phyloP scores from a whole-genome alignment of 2,797 vertebrate species.

The Acipenser transmontanus region DNA sequence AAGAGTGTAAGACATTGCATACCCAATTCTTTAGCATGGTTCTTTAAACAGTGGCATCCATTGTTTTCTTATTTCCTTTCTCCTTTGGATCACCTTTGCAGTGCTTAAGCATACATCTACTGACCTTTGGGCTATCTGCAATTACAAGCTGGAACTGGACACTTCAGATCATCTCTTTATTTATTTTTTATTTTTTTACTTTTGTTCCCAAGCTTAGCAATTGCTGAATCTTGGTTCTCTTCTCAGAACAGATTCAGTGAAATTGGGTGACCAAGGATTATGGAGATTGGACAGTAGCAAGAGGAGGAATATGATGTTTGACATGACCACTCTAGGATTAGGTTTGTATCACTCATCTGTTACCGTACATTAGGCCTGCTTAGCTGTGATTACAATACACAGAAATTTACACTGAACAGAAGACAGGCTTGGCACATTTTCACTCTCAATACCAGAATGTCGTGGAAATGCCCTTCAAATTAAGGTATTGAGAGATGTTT shows the following conservation, averaged over 20 bases:
- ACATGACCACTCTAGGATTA: neutral
- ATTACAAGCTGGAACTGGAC: slow-evolving; percentile 6
- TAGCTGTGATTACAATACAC: neutral
- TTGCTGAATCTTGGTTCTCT: slow-evolving; percentile 8
- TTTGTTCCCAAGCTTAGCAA: slow-evolving; percentile 10
- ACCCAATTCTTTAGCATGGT: slow-evolving; percentile 2
- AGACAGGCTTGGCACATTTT: slow-evolving; percentile 9
- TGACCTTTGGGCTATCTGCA: slow-evolving; percentile 21
- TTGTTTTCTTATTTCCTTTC: slow-evolving; percentile 20
- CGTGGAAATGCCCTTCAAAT: slow-evolving; percentile 1
- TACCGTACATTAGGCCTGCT: neutral
- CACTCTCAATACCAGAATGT: neutral
- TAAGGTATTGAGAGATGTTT: slow-evolving; percentile 1
- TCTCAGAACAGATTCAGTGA: neutral
- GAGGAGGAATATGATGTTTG: neutral
- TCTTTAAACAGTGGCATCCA: slow-evolving; percentile 9
- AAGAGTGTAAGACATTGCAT: slow-evolving; percentile 3
- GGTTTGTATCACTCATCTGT: slow-evolving; percentile 4
- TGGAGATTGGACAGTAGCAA: neutral
- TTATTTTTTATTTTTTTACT: neutral
- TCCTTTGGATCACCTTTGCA: slow-evolving; percentile 9
- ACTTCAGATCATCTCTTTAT: slow-evolving; percentile 9
- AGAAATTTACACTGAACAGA: neutral
- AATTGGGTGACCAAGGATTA: neutral
- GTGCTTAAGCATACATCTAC: slow-evolving; percentile 21